A percentile compares a stretch with the other conserved stretches of the same genome.
phyloP scores from a whole-genome alignment of 1,140 invertebrate species.

The Drosophila quadrilineata region DNA sequence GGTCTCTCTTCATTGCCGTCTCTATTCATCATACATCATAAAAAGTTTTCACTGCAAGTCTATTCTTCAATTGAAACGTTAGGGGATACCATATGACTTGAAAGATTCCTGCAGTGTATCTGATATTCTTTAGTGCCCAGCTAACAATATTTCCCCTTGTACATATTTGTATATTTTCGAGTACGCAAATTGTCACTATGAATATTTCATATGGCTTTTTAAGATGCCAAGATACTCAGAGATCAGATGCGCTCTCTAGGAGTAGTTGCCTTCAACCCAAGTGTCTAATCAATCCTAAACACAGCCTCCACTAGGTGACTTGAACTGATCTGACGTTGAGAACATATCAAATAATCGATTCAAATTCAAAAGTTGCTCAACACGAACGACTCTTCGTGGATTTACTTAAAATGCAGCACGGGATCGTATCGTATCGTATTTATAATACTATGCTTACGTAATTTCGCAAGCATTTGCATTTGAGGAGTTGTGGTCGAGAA shows the following conservation, averaged over 20 bases:
- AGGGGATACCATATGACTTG: no score
- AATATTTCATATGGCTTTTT: slow-evolving; percentile 45
- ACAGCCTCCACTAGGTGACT: neutral
- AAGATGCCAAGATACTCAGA: neutral
- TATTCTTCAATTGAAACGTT: no score
- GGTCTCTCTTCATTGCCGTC: neutral
- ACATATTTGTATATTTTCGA: slow-evolving; percentile 9
- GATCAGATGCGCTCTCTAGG: neutral
- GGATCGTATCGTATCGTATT: slow-evolving; percentile 64
- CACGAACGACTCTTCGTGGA: no score
- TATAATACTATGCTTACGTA: slow-evolving; percentile 72
- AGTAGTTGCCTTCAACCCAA: slow-evolving; percentile 2
- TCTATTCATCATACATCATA: no score
- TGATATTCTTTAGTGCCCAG: neutral
- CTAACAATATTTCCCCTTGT: neutral
- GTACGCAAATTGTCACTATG: slow-evolving; percentile 32
- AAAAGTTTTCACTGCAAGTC: no score
- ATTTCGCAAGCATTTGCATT: slow-evolving; percentile 38
- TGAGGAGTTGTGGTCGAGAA: neutral
- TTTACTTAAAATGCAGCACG: slow-evolving; percentile 7
- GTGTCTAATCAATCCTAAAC: no score
- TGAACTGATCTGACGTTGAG: neutral
- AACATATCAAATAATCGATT: slow-evolving; percentile 46
- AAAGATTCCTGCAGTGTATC: neutral
- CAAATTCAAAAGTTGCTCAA: slow-evolving; percentile 25